Conservation (phyloP, 2,888 invertebrate genomes). For the Salticus scenicus region DNA sequence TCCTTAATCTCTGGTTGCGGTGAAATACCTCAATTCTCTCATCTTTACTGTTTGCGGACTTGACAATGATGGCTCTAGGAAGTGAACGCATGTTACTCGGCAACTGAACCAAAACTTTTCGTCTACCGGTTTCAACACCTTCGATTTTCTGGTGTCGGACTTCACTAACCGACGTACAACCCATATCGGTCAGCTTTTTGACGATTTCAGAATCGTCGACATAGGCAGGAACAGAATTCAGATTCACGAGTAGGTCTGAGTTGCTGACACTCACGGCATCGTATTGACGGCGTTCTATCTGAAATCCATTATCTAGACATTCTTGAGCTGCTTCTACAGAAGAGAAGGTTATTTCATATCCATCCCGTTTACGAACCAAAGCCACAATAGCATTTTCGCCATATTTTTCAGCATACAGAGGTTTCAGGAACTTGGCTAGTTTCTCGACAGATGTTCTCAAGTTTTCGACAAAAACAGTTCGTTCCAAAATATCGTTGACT, state of each 20-base stretch:
- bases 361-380: constrained; percentile 49
- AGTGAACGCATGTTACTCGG: constrained; percentile 51
- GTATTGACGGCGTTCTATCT: constrained; percentile 52
- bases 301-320: constrained; percentile 55
- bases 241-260: constrained; percentile 48
- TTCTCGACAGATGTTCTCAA: constrained; percentile 57
- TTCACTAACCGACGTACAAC: constrained; percentile 44
- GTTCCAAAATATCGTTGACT: constrained; percentile 24
- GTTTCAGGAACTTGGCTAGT: constrained; percentile 48
- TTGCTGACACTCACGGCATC: constrained; percentile 58
- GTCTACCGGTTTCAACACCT: constrained; percentile 56
- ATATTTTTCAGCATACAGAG: constrained; percentile 47
- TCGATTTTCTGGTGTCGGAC: constrained; percentile 40
- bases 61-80: constrained; percentile 56
- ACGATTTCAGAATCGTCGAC: constrained; percentile 40
- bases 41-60: constrained; percentile 43
- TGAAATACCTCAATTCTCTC: constrained; percentile 55
- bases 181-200: constrained; percentile 42
- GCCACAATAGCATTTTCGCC: constrained; percentile 47
- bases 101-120: constrained; percentile 57
- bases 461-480: constrained; percentile 61
- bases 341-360: constrained; percentile 58
- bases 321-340: constrained; percentile 39
- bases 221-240: constrained; percentile 61
- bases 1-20: constrained; percentile 57